Evolutionary conservation across 2,113 vertebrate genomes (phyloP).

Genomic region (Ctenodactylus gundi): DNA sequence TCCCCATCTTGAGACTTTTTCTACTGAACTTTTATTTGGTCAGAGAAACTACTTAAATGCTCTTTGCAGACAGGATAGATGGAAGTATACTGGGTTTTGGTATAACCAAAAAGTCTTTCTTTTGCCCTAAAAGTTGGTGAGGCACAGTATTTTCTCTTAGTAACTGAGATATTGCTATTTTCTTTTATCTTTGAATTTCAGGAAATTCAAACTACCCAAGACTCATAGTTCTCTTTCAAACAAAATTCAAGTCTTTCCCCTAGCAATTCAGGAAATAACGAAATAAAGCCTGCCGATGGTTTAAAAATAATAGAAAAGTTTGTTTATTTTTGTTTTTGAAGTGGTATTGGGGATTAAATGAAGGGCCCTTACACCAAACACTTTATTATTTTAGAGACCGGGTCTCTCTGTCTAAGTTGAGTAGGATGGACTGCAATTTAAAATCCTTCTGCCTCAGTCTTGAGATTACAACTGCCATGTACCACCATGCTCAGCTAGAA

Average conservation of each 20-base stretch:
- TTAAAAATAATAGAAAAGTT: neutral
- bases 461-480: neutral
- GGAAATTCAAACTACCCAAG: neutral
- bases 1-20: neutral
- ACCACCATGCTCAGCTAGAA: neutral
- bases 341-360: neutral
- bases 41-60: neutral
- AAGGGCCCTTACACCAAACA: neutral
- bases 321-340: neutral
- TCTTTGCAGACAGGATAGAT: neutral
- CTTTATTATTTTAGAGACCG: neutral
- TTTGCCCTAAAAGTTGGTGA: neutral
- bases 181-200: slow-evolving; percentile 24
- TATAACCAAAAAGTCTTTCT: neutral
- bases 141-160: neutral
- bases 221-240: neutral
- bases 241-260: neutral
- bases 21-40: neutral
- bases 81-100: neutral
- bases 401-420: neutral
- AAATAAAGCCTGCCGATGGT: neutral
- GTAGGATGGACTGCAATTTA: neutral
- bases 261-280: neutral
- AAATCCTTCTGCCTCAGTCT: neutral
- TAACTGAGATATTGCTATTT: neutral